These are phyloP conservation scores for Drosophila guanche DNA, from an alignment of 1,140 invertebrate species.

Conservation along the genomic window DNA sequence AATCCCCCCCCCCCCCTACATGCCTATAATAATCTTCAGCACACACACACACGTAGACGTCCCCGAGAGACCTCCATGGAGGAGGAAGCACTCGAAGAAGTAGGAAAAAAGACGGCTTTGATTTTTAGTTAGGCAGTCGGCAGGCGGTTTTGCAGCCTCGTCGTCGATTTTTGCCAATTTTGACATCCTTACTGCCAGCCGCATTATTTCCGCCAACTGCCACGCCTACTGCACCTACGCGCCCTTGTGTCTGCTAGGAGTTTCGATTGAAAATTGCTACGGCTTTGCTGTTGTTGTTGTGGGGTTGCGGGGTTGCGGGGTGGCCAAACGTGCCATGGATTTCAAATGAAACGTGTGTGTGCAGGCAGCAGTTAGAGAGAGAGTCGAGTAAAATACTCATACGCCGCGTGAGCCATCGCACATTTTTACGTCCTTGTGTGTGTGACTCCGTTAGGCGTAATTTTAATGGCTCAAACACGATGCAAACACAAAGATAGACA, in stretches of 20 bases:
- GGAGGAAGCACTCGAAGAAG: slow-evolving; percentile 22
- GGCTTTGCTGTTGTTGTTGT: slow-evolving; percentile 43
- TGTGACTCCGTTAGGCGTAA: slow-evolving; percentile 70
- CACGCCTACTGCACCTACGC: slow-evolving; percentile 42
- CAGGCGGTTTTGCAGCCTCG: slow-evolving; percentile 17
- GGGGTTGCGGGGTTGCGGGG: slow-evolving; percentile 32
- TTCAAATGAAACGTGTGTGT: slow-evolving; percentile 75
- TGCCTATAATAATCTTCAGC: slow-evolving; percentile 66
- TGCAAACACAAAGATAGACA: slow-evolving; percentile 29
- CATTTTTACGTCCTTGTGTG: slow-evolving; percentile 59
- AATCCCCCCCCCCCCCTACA: slow-evolving; percentile 10
- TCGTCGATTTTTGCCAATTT: slow-evolving; percentile 77
- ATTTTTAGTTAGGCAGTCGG: slow-evolving; percentile 74
- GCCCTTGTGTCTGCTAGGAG: slow-evolving; percentile 14
- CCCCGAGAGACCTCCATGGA: slow-evolving; percentile 28
- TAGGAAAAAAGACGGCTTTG: slow-evolving; percentile 58
- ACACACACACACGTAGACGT: slow-evolving; percentile 58
- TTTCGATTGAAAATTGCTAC: slow-evolving; percentile 68
- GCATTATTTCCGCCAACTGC: slow-evolving; percentile 76
- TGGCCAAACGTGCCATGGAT: slow-evolving; percentile 72
- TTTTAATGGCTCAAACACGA: slow-evolving; percentile 79
- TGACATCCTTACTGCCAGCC: slow-evolving; percentile 63
- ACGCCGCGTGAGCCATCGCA: slow-evolving; percentile 65
- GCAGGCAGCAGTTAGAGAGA: slow-evolving; percentile 40
- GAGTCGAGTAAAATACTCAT: slow-evolving; percentile 61